Percentiles rank a stretch among this genome's conserved stretches.
These are phyloP conservation scores for Parapsyche elsis DNA, from an alignment of 1,140 invertebrate genomes.

Conservation along the genomic window DNA sequence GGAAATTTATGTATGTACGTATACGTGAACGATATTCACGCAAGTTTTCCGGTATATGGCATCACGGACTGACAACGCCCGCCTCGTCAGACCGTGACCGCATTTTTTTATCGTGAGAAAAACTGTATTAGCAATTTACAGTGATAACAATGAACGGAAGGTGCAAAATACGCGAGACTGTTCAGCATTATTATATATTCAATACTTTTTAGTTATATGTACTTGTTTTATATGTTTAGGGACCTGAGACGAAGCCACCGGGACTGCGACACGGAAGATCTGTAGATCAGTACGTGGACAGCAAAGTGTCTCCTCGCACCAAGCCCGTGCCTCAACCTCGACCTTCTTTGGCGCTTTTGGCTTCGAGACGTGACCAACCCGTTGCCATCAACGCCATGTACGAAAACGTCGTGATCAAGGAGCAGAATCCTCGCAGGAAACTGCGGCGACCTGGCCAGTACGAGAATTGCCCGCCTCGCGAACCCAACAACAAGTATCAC, in stretches of 20 bases:
- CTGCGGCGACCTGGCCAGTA: conserved; percentile 69
- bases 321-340: conserved; percentile 63
- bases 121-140: not conserved
- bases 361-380: conserved; percentile 68
- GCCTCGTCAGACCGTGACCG: not conserved
- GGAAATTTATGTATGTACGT: not conserved
- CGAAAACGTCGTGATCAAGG: conserved; percentile 77
- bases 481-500: conserved; percentile 67
- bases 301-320: conserved; percentile 64
- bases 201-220: conserved; percentile 19
- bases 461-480: conserved; percentile 72
- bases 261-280: conserved; percentile 75
- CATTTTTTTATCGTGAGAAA: conserved; percentile 25
- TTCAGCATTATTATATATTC: not conserved
- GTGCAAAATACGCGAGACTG: not conserved
- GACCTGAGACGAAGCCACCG: conserved; percentile 68
- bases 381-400: conserved; percentile 79
- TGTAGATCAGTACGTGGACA: conserved; percentile 80
- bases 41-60: not conserved
- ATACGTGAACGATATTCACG: not conserved
- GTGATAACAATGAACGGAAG: conserved; percentile 8
- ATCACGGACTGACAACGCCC: not conserved
- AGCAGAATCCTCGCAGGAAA: conserved; percentile 78
- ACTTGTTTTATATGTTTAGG: conserved; percentile 60
- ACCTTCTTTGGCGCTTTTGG: conserved; percentile 60